Conservation (phyloP, 2,888 invertebrate species). For the Panorpa germanica region DNA sequence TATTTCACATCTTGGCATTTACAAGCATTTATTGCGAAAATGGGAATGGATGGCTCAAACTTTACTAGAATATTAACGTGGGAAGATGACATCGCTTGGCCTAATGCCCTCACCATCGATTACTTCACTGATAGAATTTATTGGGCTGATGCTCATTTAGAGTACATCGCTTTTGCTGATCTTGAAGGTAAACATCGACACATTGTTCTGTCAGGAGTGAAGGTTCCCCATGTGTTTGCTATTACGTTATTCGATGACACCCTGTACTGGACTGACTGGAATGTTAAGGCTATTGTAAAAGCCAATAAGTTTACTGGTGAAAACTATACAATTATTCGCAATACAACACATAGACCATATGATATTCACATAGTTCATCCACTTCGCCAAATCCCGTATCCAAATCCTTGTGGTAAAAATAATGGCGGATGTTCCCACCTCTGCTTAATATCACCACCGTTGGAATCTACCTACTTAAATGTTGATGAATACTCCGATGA, state of each 20-base stretch:
- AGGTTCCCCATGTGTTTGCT: conserved; percentile 92
- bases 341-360: conserved; percentile 88
- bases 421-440: conserved; percentile 95
- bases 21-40: conserved; percentile 88
- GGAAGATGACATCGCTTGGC: conserved; percentile 95
- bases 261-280: conserved; percentile 98
- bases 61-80: conserved; percentile 75
- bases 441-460: conserved; percentile 75
- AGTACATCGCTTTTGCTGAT: conserved; percentile 90
- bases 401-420: conserved; percentile 77
- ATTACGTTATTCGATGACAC: conserved; percentile 84
- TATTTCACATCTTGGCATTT: conserved; percentile 95
- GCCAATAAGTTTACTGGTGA: conserved; percentile 84
- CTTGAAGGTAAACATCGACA: conserved; percentile 79
- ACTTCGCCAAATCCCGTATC: conserved; percentile 62
- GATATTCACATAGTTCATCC: conserved; percentile 88
- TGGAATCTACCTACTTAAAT: conserved; percentile 53
- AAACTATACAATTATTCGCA: conserved; percentile 53
- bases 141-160: conserved; percentile 96
- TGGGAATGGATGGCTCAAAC: conserved; percentile 93
- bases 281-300: conserved; percentile 74
- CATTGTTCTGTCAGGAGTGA: conserved; percentile 54
- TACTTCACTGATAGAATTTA: conserved; percentile 89
- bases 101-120: conserved; percentile 91
- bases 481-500: conserved; percentile 66